Percentiles rank a stretch among this genome's conserved stretches.
phyloP scores from a whole-genome alignment of 2,888 invertebrate genomes.

The Trichacis sp. region DNA sequence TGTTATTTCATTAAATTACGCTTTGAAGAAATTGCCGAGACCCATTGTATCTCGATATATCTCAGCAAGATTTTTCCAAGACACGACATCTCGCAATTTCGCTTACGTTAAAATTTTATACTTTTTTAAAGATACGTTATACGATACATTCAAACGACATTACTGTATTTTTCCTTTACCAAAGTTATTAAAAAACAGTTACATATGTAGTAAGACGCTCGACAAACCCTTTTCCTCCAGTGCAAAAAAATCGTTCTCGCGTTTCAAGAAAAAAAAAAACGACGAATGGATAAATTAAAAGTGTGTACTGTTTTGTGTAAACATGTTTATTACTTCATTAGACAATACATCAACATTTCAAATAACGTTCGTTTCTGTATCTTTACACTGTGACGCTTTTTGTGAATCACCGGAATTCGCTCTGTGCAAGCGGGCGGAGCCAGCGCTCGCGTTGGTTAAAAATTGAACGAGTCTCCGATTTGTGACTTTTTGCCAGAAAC shows the following conservation, averaged over 20 bases:
- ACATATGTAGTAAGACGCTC: neutral
- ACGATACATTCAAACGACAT: slow-evolving; percentile 4
- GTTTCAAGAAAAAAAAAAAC: neutral
- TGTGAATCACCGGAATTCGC: no score
- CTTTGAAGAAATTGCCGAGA: neutral
- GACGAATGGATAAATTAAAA: neutral
- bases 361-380: neutral
- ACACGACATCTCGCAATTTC: neutral
- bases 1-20: slow-evolving; percentile 5
- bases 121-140: neutral
- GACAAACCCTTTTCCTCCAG: neutral
- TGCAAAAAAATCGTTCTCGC: neutral
- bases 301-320: neutral
- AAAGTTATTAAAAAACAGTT: slow-evolving; percentile 1
- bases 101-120: neutral
- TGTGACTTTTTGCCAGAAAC: no score
- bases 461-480: no score
- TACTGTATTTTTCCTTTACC: neutral
- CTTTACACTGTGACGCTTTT: no score
- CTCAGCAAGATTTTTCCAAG: no score
- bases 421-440: no score
- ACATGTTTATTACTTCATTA: neutral
- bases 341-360: neutral
- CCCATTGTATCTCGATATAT: neutral
- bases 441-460: no score